A percentile compares a stretch with the other conserved stretches of the same genome.
These are phyloP conservation scores for Myotis brandtii DNA, from an alignment of 2,113 vertebrate genomes.

Conservation along the genomic window DNA sequence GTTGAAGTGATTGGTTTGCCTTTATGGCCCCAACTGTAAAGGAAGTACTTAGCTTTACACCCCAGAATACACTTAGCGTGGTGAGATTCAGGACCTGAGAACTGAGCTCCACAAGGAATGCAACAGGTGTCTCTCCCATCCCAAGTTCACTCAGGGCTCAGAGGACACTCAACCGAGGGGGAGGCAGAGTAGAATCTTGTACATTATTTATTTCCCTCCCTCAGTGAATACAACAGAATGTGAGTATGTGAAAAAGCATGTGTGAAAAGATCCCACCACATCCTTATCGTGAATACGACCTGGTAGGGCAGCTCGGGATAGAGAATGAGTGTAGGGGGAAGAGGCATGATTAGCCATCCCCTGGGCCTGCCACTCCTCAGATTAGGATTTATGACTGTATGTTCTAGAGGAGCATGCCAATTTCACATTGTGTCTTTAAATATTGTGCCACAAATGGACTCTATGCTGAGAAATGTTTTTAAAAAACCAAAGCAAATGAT, in stretches of 20 bases:
- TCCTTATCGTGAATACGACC: neutral
- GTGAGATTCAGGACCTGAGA: neutral
- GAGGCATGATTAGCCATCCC: neutral
- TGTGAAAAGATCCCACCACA: rapidly evolving
- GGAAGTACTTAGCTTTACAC: neutral
- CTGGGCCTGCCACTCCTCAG: neutral
- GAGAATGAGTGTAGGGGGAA: neutral
- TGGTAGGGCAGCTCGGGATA: too few species aligned
- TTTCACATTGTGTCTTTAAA: constrained; percentile 18
- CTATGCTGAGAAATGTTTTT: neutral
- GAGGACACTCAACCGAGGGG: neutral
- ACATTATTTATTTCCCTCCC: neutral
- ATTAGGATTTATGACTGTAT: neutral
- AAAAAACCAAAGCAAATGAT: constrained; percentile 21
- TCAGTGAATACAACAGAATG: neutral
- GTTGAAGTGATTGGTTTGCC: neutral
- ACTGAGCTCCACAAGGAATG: neutral
- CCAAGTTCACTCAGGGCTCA: neutral
- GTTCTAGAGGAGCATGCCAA: neutral
- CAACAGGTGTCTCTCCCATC: neutral
- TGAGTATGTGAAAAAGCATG: neutral
- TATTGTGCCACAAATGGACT: neutral
- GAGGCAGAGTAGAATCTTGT: neutral
- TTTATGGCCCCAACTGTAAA: neutral
- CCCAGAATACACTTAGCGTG: neutral